A percentile compares a stretch with the other conserved stretches of the same genome.
Conservation (phyloP, 2,888 invertebrate genomes). For the Dryomyza anilis region DNA sequence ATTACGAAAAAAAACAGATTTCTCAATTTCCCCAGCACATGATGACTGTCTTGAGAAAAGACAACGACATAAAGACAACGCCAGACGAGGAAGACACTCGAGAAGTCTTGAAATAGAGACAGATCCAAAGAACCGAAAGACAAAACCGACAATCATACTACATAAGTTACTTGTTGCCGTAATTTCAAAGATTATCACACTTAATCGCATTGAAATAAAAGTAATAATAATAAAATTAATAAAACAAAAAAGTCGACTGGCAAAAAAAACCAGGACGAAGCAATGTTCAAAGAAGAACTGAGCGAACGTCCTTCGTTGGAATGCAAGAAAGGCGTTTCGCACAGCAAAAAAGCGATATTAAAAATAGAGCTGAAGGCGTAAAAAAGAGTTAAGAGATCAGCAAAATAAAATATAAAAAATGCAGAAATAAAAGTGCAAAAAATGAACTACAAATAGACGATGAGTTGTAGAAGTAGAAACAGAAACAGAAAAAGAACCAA, state of each 20-base stretch:
- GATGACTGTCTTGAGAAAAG: no score
- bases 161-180: conserved; percentile 16
- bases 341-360: background rate
- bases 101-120: background rate
- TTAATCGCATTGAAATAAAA: conserved; percentile 26
- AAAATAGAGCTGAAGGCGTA: background rate
- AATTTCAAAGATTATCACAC: conserved; percentile 35
- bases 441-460: background rate
- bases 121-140: background rate
- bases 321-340: background rate
- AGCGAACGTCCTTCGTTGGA: conserved; percentile 23
- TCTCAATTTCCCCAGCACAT: no score
- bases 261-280: no score
- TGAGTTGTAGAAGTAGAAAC: background rate
- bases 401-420: no score
- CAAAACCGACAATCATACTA: conserved; percentile 18
- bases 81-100: background rate
- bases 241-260: background rate
- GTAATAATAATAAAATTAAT: background rate
- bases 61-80: background rate
- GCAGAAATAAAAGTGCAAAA: background rate
- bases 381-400: background rate
- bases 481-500: background rate
- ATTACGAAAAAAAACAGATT: no score
- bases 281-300: background rate